phyloP scores from a whole-genome alignment of 2,113 vertebrate genomes.

The Poeciliopsis occidentalis region DNA sequence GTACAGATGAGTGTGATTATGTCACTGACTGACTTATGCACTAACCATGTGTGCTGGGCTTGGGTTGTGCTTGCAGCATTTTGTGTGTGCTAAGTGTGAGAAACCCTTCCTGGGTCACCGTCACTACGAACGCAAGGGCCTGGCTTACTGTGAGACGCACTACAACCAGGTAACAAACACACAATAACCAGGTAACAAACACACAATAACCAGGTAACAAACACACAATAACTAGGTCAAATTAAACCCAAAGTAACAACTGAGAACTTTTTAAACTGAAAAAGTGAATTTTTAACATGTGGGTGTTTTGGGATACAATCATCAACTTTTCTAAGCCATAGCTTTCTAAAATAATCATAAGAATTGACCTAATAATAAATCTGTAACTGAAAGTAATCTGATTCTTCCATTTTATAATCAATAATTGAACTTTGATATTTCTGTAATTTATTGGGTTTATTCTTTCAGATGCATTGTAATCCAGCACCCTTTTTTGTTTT shows the following conservation, averaged over 20 bases:
- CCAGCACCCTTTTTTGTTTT: conserved; percentile 19
- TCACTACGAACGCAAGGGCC: conserved; percentile 95
- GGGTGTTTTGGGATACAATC: no score
- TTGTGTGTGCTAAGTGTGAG: conserved; percentile 99
- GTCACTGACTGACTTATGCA: conserved; percentile 32
- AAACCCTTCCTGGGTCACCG: conserved; percentile 99
- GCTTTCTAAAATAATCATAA: no score
- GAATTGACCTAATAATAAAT: no score
- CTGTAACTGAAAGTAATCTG: background rate
- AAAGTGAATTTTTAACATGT: no score
- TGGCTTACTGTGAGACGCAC: conserved; percentile 98
- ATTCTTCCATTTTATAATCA: background rate
- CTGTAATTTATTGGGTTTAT: background rate
- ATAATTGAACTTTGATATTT: background rate
- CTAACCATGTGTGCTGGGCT: conserved; percentile 61
- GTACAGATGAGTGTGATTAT: conserved; percentile 17
- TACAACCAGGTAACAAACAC: conserved; percentile 91
- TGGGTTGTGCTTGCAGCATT: conserved; percentile 89
- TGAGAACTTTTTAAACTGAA: no score
- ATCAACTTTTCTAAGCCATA: no score
- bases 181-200: no score
- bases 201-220: no score
- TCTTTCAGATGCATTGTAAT: background rate
- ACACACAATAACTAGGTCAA: conserved; percentile 76
- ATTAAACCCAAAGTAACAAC: no score